phyloP scores from a whole-genome alignment of 2,113 vertebrate genomes.

The Scomber scombrus region DNA sequence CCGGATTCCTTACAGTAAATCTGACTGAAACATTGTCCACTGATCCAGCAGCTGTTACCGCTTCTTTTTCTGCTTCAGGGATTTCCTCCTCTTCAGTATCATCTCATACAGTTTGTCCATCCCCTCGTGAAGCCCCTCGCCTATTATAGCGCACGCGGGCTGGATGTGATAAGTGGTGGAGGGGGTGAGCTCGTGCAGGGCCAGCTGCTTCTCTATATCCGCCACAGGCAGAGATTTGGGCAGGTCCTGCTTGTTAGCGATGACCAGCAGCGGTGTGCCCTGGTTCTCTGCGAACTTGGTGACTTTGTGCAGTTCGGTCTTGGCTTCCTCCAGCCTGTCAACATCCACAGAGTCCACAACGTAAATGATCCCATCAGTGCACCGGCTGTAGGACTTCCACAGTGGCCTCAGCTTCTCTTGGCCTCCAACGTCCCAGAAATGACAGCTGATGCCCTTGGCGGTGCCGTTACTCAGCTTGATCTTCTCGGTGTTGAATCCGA shows the following conservation, averaged over 20 bases:
- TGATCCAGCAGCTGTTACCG: constrained; percentile 82
- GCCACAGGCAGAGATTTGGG: constrained; percentile 93
- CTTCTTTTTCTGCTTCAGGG: constrained; percentile 96
- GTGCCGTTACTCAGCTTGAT: constrained; percentile 94
- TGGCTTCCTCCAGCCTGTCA: constrained; percentile 95
- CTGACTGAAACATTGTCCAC: neutral
- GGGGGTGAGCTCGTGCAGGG: constrained; percentile 93
- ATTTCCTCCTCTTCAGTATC: constrained; percentile 95
- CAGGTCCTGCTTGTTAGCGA: constrained; percentile 98
- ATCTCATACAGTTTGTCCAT: constrained; percentile 99
- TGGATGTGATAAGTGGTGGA: constrained; percentile 95
- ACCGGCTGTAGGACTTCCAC: constrained; percentile 98
- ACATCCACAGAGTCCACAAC: constrained; percentile 98
- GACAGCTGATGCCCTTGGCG: constrained; percentile 97
- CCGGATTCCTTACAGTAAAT: constrained; percentile 17
- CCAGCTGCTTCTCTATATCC: constrained; percentile 96
- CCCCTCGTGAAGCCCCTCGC: constrained; percentile 96
- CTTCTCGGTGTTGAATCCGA: constrained; percentile 98
- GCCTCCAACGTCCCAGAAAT: constrained; percentile 98
- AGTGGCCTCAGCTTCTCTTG: constrained; percentile 98
- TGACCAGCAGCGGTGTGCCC: constrained; percentile 95
- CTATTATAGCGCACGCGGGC: constrained; percentile 97
- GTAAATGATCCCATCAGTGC: constrained; percentile 97
- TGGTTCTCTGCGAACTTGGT: constrained; percentile 98
- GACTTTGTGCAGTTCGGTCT: constrained; percentile 96